Base-by-base conservation (phyloP, 2,797 vertebrate species). In the Pantherophis vulpinus region DNA sequence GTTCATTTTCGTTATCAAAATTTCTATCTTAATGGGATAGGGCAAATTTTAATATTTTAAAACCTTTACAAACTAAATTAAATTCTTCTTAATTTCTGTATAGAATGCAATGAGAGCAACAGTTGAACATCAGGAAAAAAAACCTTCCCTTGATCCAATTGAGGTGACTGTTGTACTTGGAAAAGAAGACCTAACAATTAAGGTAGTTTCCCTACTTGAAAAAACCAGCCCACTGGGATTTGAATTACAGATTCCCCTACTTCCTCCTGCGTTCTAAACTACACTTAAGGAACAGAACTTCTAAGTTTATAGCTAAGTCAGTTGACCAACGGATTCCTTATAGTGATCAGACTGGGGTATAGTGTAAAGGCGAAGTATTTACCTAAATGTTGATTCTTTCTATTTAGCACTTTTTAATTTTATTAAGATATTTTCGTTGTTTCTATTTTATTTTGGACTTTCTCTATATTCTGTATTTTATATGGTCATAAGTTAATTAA, bases 21-120 rank as follows among this genome's bases (percentile, higher is more conserved):
- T 51, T 83, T 32, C 61, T 47, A n/a, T 8, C n/a, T 23, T 88
- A 59, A 25, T 6, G 2, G 37, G 20, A 32, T 11, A n/a, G 32
- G 32, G 25, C 2, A 18, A 12, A 32, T 3, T 83, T 79, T 27
- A 61, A 61, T 32, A 27, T 6, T 61, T 88, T 51, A 13, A 83
- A 54, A 6, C 4, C 7, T 9, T 12, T 8, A 70, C 29, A 86
- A 14, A 0, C 79, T 54, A 55, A 90, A 87, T 20, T 12, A 90
- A 1, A 4, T 1, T 5, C 16, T 91, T 94, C 20, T 94, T 94
- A 96, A 54, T 93, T 97, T 94, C 91, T 93, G 74, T 51, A 58
- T 97, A 99, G 99, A 99, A 99, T 87, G 99, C 99, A 29, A 99
- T 99, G 99, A 98, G 99, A 94, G 99, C 99, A 10, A 99, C 99